These are phyloP conservation scores for Dryobates pubescens DNA, from an alignment of 2,797 vertebrate species.

Conservation along the genomic window DNA sequence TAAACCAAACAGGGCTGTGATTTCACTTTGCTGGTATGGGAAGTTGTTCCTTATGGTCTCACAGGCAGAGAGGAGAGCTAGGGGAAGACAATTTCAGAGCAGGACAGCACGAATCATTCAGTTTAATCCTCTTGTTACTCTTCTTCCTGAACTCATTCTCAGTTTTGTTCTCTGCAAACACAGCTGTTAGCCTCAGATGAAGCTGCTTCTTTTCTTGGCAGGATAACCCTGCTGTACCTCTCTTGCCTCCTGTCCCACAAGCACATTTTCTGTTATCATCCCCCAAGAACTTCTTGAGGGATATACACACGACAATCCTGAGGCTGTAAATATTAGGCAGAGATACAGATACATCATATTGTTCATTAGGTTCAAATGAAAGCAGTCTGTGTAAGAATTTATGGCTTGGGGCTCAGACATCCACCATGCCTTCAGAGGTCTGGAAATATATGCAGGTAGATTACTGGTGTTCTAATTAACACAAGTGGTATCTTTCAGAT, in stretches of 20 bases:
- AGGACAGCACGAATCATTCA: not conserved
- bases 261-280: not conserved
- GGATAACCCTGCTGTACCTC: not conserved
- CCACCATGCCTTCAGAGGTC: not conserved
- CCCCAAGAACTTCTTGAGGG: not conserved
- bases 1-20: slow-evolving; percentile 32
- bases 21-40: slow-evolving; percentile 18
- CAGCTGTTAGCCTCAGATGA: not conserved
- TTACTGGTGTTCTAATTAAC: not conserved
- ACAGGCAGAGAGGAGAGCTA: not conserved
- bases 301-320: not conserved
- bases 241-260: not conserved
- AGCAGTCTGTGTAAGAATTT: not conserved
- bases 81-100: not conserved
- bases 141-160: not conserved
- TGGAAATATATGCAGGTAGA: not conserved
- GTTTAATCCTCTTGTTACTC: not conserved
- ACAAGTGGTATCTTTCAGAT: not conserved
- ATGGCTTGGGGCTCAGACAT: not conserved
- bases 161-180: not conserved
- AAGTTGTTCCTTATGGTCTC: not conserved
- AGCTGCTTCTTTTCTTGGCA: not conserved
- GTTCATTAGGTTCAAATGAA: not conserved
- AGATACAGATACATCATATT: not conserved
- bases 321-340: not conserved